These are phyloP conservation scores for Poecilia velifera DNA, from an alignment of 2,797 vertebrate genomes.

Conservation along the genomic window DNA sequence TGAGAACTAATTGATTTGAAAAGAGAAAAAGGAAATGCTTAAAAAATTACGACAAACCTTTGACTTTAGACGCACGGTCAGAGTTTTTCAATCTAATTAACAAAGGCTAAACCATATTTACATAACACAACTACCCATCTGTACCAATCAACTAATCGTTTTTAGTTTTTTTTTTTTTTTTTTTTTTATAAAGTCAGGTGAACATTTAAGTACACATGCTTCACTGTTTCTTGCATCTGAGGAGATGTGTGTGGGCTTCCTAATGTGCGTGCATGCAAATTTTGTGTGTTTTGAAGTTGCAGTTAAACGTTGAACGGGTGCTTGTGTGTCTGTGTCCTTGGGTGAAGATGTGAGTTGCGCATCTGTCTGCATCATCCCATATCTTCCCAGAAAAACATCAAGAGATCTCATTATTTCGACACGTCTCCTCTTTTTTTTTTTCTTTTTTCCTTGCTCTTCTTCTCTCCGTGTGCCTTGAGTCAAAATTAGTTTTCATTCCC, in stretches of 20 bases:
- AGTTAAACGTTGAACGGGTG: slow-evolving; percentile 59
- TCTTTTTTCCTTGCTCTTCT: slow-evolving; percentile 25
- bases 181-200: slow-evolving; percentile 14
- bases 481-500: slow-evolving; percentile 81
- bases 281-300: slow-evolving; percentile 66
- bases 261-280: slow-evolving; percentile 49
- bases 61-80: slow-evolving; percentile 10
- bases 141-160: slow-evolving; percentile 43
- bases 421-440: slow-evolving; percentile 66
- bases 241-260: slow-evolving; percentile 33
- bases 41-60: not conserved
- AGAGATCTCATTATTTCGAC: slow-evolving; percentile 87
- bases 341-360: slow-evolving; percentile 72
- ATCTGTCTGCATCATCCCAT: slow-evolving; percentile 75
- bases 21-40: not conserved
- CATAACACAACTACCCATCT: slow-evolving; percentile 28
- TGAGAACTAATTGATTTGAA: not conserved
- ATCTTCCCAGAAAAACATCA: slow-evolving; percentile 80
- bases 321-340: slow-evolving; percentile 59
- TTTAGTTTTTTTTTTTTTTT: not conserved
- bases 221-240: slow-evolving; percentile 34
- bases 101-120: slow-evolving; percentile 30
- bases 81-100: slow-evolving; percentile 17
- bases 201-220: slow-evolving; percentile 44
- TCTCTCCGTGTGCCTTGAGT: slow-evolving; percentile 74